phyloP scores from a whole-genome alignment of 2,797 vertebrate genomes.

The Chromis chromis region DNA sequence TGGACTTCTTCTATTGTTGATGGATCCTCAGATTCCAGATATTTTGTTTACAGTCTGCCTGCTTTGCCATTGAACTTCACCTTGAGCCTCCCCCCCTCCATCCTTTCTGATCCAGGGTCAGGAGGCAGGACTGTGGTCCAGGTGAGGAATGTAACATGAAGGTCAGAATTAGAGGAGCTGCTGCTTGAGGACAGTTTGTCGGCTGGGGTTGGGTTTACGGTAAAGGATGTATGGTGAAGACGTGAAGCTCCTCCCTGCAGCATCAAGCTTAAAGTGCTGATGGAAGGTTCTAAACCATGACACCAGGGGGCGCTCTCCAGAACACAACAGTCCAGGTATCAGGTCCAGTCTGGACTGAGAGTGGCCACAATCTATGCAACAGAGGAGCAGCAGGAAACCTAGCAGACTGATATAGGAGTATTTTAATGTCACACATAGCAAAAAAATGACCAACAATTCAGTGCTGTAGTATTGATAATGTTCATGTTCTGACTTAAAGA shows the following conservation, averaged over 20 bases:
- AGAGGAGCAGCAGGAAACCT: constrained; percentile 44
- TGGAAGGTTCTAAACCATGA: background rate
- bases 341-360: constrained; percentile 28
- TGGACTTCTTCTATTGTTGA: background rate
- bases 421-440: background rate
- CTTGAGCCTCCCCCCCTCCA: constrained; percentile 23
- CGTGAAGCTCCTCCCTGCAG: constrained; percentile 45
- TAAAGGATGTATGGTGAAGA: constrained; percentile 64
- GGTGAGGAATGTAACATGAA: constrained; percentile 84
- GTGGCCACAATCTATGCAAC: constrained; percentile 46
- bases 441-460: background rate
- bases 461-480: background rate
- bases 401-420: constrained; percentile 1
- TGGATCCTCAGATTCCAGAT: fast-evolving
- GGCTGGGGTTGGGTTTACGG: constrained; percentile 62
- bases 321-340: constrained; percentile 40
- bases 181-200: constrained; percentile 24
- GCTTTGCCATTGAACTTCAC: constrained; percentile 54
- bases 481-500: background rate
- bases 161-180: constrained; percentile 70
- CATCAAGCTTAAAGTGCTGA: constrained; percentile 14
- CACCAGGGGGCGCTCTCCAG: constrained; percentile 48
- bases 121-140: constrained; percentile 57
- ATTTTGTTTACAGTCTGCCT: background rate
- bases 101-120: constrained; percentile 41